Evolutionary conservation across 2,113 vertebrate species (phyloP).

Genomic region (Dolichotis patagonum): DNA sequence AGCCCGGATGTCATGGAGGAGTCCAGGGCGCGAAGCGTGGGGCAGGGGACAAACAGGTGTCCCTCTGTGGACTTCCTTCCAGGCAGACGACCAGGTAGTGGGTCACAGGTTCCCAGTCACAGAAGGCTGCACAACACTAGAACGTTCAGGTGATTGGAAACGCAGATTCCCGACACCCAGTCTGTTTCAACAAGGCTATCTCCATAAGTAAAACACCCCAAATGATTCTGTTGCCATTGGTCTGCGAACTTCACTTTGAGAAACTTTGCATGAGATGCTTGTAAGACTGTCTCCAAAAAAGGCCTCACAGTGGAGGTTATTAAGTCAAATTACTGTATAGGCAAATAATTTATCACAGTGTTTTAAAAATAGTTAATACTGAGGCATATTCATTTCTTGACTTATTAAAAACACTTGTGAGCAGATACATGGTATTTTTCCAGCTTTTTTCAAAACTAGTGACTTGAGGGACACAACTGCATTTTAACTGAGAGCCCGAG

Average conservation of each 20-base stretch:
- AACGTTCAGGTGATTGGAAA: neutral
- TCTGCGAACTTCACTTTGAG: neutral
- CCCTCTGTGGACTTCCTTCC: neutral
- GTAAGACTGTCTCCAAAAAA: neutral
- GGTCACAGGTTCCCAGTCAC: neutral
- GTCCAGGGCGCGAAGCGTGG: neutral
- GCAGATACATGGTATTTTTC: neutral
- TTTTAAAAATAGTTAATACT: neutral
- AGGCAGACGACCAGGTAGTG: neutral
- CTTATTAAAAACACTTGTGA: constrained; percentile 9
- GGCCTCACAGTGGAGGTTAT: neutral
- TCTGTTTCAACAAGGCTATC: neutral
- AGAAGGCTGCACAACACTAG: neutral
- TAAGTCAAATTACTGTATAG: neutral
- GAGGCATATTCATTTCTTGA: constrained; percentile 18
- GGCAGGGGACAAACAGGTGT: neutral
- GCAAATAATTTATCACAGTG: neutral
- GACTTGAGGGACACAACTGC: neutral
- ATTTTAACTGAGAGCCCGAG: neutral
- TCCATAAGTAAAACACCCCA: neutral
- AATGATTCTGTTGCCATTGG: neutral
- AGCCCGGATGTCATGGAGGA: neutral
- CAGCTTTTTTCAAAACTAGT: neutral
- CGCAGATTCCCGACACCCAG: neutral
- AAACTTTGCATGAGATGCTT: neutral